phyloP scores from a whole-genome alignment of 2,113 vertebrate genomes.

The Pandion haliaetus region DNA sequence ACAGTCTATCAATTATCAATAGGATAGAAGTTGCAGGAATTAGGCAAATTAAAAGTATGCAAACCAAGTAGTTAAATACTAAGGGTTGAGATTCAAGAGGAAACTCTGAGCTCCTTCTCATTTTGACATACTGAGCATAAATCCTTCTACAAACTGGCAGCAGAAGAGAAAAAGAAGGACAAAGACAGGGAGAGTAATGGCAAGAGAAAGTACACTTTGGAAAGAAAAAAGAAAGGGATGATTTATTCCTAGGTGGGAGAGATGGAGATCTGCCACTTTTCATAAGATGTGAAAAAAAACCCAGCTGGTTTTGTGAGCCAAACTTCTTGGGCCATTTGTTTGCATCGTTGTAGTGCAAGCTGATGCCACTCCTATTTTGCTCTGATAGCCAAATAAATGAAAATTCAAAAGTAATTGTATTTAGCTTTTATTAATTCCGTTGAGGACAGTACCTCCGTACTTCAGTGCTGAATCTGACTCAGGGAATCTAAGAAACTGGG shows the following conservation, averaged over 20 bases:
- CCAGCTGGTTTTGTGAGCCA: background rate
- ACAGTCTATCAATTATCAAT: conserved; percentile 75
- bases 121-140: background rate
- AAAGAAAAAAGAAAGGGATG: background rate
- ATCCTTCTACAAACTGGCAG: background rate
- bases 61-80: background rate
- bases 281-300: fast-evolving
- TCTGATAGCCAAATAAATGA: background rate
- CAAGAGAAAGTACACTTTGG: background rate
- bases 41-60: conserved; percentile 44
- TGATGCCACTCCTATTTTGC: background rate
- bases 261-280: background rate
- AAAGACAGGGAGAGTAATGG: background rate
- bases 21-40: conserved; percentile 46
- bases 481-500: background rate
- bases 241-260: background rate
- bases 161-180: background rate
- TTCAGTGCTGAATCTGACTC: background rate
- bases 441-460: background rate
- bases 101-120: background rate
- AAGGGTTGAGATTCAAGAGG: background rate
- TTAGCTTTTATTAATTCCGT: background rate
- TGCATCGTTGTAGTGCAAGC: background rate
- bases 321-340: background rate
- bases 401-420: background rate